Conservation (phyloP, 2,113 vertebrate genomes). For the Dipodomys merriami region DNA sequence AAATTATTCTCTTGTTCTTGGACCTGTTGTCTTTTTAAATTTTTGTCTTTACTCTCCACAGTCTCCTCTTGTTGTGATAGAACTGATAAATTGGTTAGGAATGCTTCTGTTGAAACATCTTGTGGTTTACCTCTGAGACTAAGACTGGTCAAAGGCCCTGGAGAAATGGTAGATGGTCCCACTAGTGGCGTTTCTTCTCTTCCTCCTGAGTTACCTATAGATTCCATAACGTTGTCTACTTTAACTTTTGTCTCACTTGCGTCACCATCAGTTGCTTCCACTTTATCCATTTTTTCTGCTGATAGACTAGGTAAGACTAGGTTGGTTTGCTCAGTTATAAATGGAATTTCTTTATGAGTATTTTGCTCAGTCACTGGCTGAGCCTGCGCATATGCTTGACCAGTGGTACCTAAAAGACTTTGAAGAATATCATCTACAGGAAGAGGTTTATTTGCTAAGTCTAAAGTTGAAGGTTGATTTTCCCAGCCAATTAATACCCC, state of each 20-base stretch:
- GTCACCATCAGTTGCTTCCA: slow-evolving; percentile 88
- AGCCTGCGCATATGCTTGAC: slow-evolving; percentile 82
- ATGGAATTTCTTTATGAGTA: slow-evolving; percentile 79
- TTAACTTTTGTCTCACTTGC: slow-evolving; percentile 79
- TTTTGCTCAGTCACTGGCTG: slow-evolving; percentile 77
- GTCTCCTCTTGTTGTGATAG: slow-evolving; percentile 86
- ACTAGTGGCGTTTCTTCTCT: slow-evolving; percentile 75
- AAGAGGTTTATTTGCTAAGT: slow-evolving; percentile 89
- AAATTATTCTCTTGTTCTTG: slow-evolving; percentile 77
- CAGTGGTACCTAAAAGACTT: slow-evolving; percentile 85
- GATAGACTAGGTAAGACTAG: slow-evolving; percentile 48
- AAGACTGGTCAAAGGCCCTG: slow-evolving; percentile 80
- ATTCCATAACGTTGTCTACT: slow-evolving; percentile 75
- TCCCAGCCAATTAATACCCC: slow-evolving; percentile 96
- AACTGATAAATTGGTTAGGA: slow-evolving; percentile 90
- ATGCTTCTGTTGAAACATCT: slow-evolving; percentile 95
- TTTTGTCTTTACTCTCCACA: slow-evolving; percentile 81
- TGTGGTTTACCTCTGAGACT: slow-evolving; percentile 96
- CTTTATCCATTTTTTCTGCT: slow-evolving; percentile 85
- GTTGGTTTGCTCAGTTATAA: slow-evolving; percentile 84
- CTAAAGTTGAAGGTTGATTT: slow-evolving; percentile 90
- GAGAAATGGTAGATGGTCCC: slow-evolving; percentile 78
- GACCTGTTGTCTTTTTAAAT: slow-evolving; percentile 77
- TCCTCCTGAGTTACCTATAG: slow-evolving; percentile 58
- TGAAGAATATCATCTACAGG: slow-evolving; percentile 88